These are phyloP conservation scores for Melanitta fusca DNA, from an alignment of 2,797 vertebrate genomes.

Conservation along the genomic window DNA sequence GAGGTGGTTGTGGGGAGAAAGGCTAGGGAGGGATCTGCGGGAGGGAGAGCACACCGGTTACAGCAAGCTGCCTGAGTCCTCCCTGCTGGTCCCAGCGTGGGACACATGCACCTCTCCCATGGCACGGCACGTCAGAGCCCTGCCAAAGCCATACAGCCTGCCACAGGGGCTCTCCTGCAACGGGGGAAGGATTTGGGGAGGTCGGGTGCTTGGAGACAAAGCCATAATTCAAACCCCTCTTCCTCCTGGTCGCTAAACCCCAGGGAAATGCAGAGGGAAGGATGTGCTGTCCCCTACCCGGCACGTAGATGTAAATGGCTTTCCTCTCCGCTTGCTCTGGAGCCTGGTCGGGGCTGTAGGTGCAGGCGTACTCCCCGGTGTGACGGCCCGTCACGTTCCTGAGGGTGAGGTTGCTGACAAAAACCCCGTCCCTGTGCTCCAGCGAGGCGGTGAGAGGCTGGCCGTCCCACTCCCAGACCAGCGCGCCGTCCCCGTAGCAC, in stretches of 20 bases:
- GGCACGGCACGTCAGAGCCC: neutral
- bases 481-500: conserved; percentile 78
- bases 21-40: conserved; percentile 86
- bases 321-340: conserved; percentile 69
- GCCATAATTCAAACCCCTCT: neutral
- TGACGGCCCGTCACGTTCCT: conserved; percentile 83
- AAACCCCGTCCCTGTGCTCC: conserved; percentile 55
- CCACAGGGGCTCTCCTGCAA: neutral
- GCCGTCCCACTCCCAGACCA: conserved; percentile 84
- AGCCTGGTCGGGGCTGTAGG: conserved; percentile 61
- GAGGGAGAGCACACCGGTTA: neutral
- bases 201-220: neutral
- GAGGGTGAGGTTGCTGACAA: conserved; percentile 82
- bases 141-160: neutral
- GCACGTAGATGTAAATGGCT: conserved; percentile 88
- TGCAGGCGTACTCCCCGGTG: conserved; percentile 89
- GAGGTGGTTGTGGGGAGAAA: conserved; percentile 82
- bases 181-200: neutral
- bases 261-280: neutral
- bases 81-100: neutral
- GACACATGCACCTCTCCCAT: neutral
- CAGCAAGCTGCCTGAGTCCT: neutral
- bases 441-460: conserved; percentile 59
- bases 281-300: conserved; percentile 80
- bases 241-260: neutral